phyloP scores from a whole-genome alignment of 2,888 invertebrate genomes.

The Phytoseiulus persimilis region DNA sequence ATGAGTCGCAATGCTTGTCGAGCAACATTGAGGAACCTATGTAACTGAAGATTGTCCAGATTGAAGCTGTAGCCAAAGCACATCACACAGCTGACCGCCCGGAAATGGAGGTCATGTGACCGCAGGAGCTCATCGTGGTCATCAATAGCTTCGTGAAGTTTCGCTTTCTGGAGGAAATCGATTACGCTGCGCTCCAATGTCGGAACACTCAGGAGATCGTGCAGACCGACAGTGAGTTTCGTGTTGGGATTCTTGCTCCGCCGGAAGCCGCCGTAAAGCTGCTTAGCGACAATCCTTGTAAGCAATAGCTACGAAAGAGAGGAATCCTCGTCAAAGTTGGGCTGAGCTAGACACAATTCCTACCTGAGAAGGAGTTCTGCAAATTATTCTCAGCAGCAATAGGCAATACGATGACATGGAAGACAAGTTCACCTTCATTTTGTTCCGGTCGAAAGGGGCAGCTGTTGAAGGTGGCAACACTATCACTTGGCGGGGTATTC shows the following conservation, averaged over 20 bases:
- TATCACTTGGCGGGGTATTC: background rate
- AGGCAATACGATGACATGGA: background rate
- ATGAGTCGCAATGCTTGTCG: background rate
- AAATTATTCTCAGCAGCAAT: too few relatives aligned
- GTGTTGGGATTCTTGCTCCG: background rate
- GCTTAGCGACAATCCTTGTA: background rate
- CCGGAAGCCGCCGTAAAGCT: constrained; percentile 13
- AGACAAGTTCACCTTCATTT: background rate
- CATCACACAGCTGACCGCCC: constrained; percentile 1
- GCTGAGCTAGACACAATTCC: too few relatives aligned
- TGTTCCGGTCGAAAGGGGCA: background rate
- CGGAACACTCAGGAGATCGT: constrained; percentile 6
- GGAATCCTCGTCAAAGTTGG: background rate
- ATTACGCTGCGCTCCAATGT: background rate
- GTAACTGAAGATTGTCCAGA: background rate
- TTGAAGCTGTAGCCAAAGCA: constrained; percentile 18
- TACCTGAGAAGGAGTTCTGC: too few relatives aligned
- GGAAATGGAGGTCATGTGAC: background rate
- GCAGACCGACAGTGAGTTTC: background rate
- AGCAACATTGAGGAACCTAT: background rate
- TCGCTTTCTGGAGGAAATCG: background rate
- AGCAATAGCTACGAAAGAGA: background rate
- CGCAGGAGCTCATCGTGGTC: constrained; percentile 1
- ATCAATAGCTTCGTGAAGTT: background rate
- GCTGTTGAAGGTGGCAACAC: background rate